Conservation (phyloP, 1,140 invertebrate genomes). For the Drosophila lacertosa region DNA sequence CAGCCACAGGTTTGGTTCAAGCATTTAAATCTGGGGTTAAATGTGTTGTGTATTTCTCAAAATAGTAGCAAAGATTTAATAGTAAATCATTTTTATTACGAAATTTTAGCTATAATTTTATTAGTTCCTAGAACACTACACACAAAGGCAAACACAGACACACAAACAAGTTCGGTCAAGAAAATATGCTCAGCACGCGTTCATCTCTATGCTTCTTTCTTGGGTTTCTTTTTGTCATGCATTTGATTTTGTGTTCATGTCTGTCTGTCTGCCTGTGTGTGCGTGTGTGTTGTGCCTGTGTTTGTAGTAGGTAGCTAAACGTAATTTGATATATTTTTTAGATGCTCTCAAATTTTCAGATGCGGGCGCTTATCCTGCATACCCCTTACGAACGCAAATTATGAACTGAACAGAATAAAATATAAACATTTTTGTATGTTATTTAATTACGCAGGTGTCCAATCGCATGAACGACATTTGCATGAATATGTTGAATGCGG, state of each 20-base stretch:
- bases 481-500: constrained; percentile 90
- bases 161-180: neutral
- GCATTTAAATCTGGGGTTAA: no score
- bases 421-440: constrained; percentile 23
- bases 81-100: neutral
- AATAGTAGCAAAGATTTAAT: neutral
- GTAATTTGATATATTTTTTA: constrained; percentile 74
- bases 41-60: no score
- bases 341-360: constrained; percentile 25
- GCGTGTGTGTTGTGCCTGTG: constrained; percentile 24
- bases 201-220: constrained; percentile 6
- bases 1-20: no score
- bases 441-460: constrained; percentile 87
- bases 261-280: constrained; percentile 14
- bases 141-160: neutral
- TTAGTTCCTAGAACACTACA: neutral
- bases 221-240: constrained; percentile 33
- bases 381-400: constrained; percentile 8
- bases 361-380: constrained; percentile 37
- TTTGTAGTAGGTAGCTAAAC: constrained; percentile 59
- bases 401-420: constrained; percentile 2
- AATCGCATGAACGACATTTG: constrained; percentile 91
- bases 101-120: no score
- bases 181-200: no score
- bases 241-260: constrained; percentile 34